phyloP scores from a whole-genome alignment of 64 coral and sea anemone species.

The Platygyra sinensis region DNA sequence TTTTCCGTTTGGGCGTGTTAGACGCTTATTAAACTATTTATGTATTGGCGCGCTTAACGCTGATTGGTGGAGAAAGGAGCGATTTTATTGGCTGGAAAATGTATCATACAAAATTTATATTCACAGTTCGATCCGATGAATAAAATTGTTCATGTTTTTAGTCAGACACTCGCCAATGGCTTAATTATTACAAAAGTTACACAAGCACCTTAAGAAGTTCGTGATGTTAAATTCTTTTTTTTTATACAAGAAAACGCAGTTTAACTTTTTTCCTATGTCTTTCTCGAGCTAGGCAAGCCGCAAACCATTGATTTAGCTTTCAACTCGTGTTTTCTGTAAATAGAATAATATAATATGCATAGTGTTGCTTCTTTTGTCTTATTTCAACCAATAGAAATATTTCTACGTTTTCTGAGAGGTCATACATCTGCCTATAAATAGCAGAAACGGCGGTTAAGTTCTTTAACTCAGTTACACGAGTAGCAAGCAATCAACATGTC shows the following conservation, averaged over 20 bases:
- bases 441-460: neutral
- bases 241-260: too few relatives aligned
- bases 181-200: neutral
- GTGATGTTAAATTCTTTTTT: too few relatives aligned
- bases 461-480: neutral
- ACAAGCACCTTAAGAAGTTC: too few relatives aligned
- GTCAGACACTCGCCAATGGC: neutral
- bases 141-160: neutral
- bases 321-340: too few relatives aligned
- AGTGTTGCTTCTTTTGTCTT: too few relatives aligned
- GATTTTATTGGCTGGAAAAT: neutral
- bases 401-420: constrained; percentile 20
- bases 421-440: neutral
- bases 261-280: too few relatives aligned
- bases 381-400: neutral
- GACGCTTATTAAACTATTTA: neutral
- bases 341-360: too few relatives aligned
- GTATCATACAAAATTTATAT: neutral
- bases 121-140: neutral
- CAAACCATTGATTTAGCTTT: too few relatives aligned
- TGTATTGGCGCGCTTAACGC: neutral
- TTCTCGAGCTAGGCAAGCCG: too few relatives aligned
- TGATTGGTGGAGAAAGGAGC: neutral
- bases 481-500: neutral
- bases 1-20: neutral